Evolutionary conservation across 2,797 vertebrate species (phyloP), one percentile per base, ranked within the genome.

Genomic region (Pseudomugil tenellus): DNA sequence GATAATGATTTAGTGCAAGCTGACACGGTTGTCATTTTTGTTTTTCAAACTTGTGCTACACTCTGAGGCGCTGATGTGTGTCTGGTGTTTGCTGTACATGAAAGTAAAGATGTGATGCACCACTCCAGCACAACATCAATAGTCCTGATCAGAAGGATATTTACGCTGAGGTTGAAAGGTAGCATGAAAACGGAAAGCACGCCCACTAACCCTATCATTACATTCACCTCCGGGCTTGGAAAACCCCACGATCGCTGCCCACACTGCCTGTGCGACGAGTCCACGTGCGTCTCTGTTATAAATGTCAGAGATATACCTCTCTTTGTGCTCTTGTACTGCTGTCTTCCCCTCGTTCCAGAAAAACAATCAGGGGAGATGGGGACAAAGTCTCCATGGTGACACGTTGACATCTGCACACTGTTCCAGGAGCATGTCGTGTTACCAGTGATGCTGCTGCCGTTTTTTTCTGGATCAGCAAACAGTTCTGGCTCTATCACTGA

Each of bases 131-230:
- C 32, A 6, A 60, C 68, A 64, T 94, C 93, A 52, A 92, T 63
- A 32, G 78, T 88, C 61, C 84, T 82, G 74, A 95, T 80, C 48
- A 95, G 81, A 26, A 92, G 41, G 41, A 93, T 72, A 63, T 94
- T 95, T 52, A 92, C 81, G 0, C 91, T 87, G 32, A 95, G 81
- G 61, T 84, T 80, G 37, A 91, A 85, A 32, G 94, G 94, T 51
- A 94, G 87, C 41, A 84, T 65, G 32, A 90, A 89, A 49, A 93
- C 72, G 58, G 81, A 81, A 61, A 92, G 67, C 66, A 85, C 64
- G 60, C 79, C 80, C 63, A 91, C 21, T 0, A 85, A 69, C 60
- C 84, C 92, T 49, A 79, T 91, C 57, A 90, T 81, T 75, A 91
- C 34, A 28, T 88, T 85, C 69, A 58, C 63, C 83, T 81, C 72